phyloP scores from a whole-genome alignment of 1,140 invertebrate genomes.

The Oreohelix idahoensis region DNA sequence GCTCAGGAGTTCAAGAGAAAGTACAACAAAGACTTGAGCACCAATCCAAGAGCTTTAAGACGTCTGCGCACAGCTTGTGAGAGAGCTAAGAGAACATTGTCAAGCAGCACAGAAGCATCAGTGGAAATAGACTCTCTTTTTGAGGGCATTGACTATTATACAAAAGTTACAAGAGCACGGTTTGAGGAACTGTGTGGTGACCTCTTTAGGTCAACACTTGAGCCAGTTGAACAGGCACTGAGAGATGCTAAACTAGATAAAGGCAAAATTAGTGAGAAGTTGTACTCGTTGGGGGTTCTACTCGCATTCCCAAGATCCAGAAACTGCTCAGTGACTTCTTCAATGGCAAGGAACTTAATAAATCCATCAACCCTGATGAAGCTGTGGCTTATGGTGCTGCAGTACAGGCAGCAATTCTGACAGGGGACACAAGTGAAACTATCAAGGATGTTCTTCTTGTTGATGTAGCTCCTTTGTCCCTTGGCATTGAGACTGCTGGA shows the following conservation, averaged over 20 bases:
- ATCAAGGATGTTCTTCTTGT: constrained; percentile 68
- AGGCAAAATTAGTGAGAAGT: constrained; percentile 93
- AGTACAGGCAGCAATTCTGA: no score
- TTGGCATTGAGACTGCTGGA: constrained; percentile 76
- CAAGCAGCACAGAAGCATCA: constrained; percentile 90
- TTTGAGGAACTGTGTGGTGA: constrained; percentile 85
- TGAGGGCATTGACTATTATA: constrained; percentile 89
- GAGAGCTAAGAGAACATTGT: constrained; percentile 94
- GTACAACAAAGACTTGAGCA: constrained; percentile 93
- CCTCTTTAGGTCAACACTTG: constrained; percentile 88
- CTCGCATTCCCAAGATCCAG: constrained; percentile 88
- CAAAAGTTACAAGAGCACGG: constrained; percentile 90
- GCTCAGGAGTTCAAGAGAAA: constrained; percentile 97
- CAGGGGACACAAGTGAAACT: no score
- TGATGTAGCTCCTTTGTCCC: constrained; percentile 53
- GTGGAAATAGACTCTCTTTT: constrained; percentile 78
- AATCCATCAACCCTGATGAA: no score
- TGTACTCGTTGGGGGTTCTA: constrained; percentile 86
- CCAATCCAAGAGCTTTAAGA: constrained; percentile 92
- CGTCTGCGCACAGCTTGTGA: constrained; percentile 94
- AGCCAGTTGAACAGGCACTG: constrained; percentile 94
- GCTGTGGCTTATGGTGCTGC: no score
- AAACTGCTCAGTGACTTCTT: constrained; percentile 93
- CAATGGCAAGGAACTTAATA: no score
- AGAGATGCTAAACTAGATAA: constrained; percentile 96